These are phyloP conservation scores for Danio kyathit DNA, from an alignment of 2,797 vertebrate species.

Conservation along the genomic window DNA sequence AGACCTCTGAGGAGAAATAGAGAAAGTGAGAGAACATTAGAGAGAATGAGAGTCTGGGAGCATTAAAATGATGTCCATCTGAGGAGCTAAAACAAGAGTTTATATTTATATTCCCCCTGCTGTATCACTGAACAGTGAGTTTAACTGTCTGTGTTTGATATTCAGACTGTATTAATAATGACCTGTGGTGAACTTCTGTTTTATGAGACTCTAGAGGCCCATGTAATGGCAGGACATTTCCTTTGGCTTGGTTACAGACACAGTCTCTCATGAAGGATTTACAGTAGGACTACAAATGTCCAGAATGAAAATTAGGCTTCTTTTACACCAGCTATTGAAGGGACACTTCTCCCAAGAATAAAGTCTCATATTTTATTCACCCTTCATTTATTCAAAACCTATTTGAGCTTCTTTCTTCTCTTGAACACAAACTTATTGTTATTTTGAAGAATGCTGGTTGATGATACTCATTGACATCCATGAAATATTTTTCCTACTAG, in stretches of 20 bases:
- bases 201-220: conserved; percentile 1
- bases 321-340: too few species aligned
- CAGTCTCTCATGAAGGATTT: conserved; percentile 5
- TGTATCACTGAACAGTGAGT: background rate
- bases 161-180: background rate
- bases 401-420: too few species aligned
- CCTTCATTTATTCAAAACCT: too few species aligned
- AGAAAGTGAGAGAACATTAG: background rate
- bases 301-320: background rate
- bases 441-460: too few species aligned
- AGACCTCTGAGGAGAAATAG: conserved; percentile 77
- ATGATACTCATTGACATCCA: too few species aligned
- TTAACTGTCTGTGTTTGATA: background rate
- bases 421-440: too few species aligned
- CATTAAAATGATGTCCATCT: background rate
- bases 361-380: too few species aligned
- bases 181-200: conserved; percentile 7
- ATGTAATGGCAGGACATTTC: background rate
- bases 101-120: conserved; percentile 13
- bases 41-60: background rate
- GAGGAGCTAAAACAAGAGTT: conserved; percentile 15
- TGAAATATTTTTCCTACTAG: too few species aligned
- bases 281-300: background rate
- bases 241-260: conserved; percentile 17
- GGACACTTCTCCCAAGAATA: too few species aligned